phyloP scores from a whole-genome alignment of 2,113 vertebrate species.

The Odocoileus hemionus region DNA sequence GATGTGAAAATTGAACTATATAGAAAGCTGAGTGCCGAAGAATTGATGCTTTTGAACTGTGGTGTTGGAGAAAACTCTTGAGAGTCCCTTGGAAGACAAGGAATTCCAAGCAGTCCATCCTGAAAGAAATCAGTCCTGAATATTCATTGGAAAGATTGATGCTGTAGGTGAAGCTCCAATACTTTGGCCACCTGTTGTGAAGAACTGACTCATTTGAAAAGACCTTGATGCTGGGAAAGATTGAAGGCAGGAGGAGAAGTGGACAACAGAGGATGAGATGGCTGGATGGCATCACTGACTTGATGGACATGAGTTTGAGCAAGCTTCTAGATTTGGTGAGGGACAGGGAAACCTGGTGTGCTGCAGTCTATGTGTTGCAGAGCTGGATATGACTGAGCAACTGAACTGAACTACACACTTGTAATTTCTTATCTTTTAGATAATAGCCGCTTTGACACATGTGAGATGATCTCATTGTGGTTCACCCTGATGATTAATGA shows the following conservation, averaged over 20 bases:
- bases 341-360: not conserved
- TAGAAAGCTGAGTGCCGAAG: rapidly evolving
- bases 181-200: not conserved
- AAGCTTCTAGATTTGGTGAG: not conserved
- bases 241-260: not conserved
- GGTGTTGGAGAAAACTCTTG: not conserved
- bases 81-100: not conserved
- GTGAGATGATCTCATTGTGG: not conserved
- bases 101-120: not conserved
- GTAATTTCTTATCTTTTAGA: not conserved
- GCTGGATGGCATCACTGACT: not conserved
- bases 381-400: not conserved
- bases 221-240: not conserved
- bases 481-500: not conserved
- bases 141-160: not conserved
- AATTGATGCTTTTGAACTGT: not conserved
- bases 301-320: not conserved
- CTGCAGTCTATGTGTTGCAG: rapidly evolving
- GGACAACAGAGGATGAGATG: not conserved
- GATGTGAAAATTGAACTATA: not conserved
- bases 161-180: not conserved
- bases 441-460: not conserved
- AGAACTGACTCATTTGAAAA: not conserved
- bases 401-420: not conserved
- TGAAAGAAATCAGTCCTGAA: not conserved